phyloP scores from a whole-genome alignment of 1,140 invertebrate genomes.

The Bilobella aurantiaca region DNA sequence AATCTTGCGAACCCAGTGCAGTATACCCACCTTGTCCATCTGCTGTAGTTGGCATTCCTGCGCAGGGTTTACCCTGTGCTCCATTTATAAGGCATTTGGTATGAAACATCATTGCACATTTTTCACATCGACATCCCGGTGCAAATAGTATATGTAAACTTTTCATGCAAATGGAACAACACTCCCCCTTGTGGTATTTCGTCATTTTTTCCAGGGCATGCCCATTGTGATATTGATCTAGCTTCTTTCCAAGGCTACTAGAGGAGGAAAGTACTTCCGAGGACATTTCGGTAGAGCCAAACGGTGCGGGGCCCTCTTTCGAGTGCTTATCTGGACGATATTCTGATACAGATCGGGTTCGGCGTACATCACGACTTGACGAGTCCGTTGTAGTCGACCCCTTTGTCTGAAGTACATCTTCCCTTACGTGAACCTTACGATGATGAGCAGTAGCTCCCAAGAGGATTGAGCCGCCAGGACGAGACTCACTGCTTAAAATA shows the following conservation, averaged over 20 bases:
- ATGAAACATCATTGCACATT: constrained; percentile 73
- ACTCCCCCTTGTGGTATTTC: constrained; percentile 48
- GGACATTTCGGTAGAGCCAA: constrained; percentile 6
- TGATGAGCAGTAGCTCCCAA: constrained; percentile 1
- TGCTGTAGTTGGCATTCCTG: not conserved
- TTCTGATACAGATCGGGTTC: constrained; percentile 31
- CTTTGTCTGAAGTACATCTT: not conserved
- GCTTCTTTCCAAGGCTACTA: not conserved
- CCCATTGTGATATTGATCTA: not conserved
- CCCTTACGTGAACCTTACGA: not conserved
- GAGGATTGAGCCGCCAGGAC: constrained; percentile 12
- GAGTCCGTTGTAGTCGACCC: constrained; percentile 1
- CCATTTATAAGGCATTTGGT: constrained; percentile 77
- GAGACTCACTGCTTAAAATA: constrained; percentile 8
- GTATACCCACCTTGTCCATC: constrained; percentile 32
- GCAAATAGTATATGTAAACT: constrained; percentile 67
- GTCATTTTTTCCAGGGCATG: constrained; percentile 24
- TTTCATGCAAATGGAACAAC: constrained; percentile 61
- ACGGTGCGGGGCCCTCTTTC: not conserved
- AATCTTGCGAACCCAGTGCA: constrained; percentile 26
- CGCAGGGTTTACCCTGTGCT: constrained; percentile 45
- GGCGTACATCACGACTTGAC: constrained; percentile 25
- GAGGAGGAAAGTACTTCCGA: constrained; percentile 8
- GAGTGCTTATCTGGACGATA: constrained; percentile 1
- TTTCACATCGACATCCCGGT: constrained; percentile 69